Percentiles rank a stretch among this genome's conserved stretches.
phyloP scores from a whole-genome alignment of 1,140 invertebrate species.

The Pseudomyrmex pallidus region DNA sequence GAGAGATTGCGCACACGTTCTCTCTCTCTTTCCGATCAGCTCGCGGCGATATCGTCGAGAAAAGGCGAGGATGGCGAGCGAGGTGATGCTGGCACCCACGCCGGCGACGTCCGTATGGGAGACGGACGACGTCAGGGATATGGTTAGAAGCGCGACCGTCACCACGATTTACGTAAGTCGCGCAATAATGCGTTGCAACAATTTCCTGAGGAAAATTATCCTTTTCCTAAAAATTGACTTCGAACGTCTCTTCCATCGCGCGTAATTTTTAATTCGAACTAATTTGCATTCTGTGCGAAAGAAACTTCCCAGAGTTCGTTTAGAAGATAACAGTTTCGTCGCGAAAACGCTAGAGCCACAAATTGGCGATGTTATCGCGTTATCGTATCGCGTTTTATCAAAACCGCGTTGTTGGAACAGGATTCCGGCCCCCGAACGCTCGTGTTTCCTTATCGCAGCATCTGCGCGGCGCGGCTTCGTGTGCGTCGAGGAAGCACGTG shows the following conservation, averaged over 20 bases:
- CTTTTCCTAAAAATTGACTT: no score
- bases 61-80: slow-evolving; percentile 73
- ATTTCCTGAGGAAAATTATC: background rate
- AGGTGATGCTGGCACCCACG: slow-evolving; percentile 81
- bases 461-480: background rate
- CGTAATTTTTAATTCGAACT: background rate
- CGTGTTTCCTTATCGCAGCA: background rate
- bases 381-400: no score
- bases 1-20: background rate
- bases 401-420: no score
- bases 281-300: background rate
- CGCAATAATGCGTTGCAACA: background rate
- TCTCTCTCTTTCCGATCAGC: background rate
- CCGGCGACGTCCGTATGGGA: slow-evolving; percentile 80
- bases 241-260: background rate
- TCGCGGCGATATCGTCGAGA: background rate
- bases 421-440: background rate
- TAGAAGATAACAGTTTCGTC: no score
- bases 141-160: slow-evolving; percentile 83
- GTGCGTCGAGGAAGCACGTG: background rate
- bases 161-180: slow-evolving; percentile 84
- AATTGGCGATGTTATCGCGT: no score
- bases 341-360: no score
- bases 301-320: background rate
- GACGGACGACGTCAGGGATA: slow-evolving; percentile 83